Evolutionary conservation across 2,888 invertebrate species (phyloP).

Genomic region (Danaus chrysippus): DNA sequence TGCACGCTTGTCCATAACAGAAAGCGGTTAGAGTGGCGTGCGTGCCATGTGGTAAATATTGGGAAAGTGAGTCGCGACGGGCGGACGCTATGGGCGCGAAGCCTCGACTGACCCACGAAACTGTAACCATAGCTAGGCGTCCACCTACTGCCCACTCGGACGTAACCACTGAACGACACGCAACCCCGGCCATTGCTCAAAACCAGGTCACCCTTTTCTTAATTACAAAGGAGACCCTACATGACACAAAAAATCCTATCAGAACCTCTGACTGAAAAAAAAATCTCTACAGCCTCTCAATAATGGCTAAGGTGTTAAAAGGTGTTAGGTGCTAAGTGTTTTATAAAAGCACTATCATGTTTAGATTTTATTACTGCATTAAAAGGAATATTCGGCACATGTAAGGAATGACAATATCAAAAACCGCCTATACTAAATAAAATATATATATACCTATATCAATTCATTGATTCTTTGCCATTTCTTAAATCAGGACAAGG

Average conservation of each 20-base stretch:
- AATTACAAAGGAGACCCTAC: constrained; percentile 19
- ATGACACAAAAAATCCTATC: too few relatives aligned
- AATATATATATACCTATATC: neutral
- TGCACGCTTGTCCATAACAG: constrained; percentile 71
- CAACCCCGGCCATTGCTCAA: constrained; percentile 54
- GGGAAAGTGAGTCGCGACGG: constrained; percentile 51
- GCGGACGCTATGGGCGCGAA: constrained; percentile 73
- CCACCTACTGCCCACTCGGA: constrained; percentile 59
- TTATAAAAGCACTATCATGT: too few relatives aligned
- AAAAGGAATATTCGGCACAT: too few relatives aligned
- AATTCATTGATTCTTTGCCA: constrained; percentile 6
- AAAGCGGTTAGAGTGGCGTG: constrained; percentile 41
- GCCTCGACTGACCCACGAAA: constrained; percentile 61
- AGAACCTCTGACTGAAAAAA: too few relatives aligned
- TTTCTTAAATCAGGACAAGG: constrained; percentile 28
- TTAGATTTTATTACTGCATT: too few relatives aligned
- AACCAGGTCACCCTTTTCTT: constrained; percentile 65
- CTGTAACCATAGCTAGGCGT: constrained; percentile 31
- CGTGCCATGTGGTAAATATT: constrained; percentile 44
- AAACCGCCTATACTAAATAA: neutral
- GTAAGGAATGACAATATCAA: too few relatives aligned
- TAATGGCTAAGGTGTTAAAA: too few relatives aligned
- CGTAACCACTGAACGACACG: constrained; percentile 56
- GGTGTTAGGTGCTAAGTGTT: too few relatives aligned
- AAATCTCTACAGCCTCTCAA: too few relatives aligned